Percentiles rank a stretch among this genome's conserved stretches.
Evolutionary conservation across 2,797 vertebrate genomes (phyloP).

Genomic region (Pangasius larnaudii): DNA sequence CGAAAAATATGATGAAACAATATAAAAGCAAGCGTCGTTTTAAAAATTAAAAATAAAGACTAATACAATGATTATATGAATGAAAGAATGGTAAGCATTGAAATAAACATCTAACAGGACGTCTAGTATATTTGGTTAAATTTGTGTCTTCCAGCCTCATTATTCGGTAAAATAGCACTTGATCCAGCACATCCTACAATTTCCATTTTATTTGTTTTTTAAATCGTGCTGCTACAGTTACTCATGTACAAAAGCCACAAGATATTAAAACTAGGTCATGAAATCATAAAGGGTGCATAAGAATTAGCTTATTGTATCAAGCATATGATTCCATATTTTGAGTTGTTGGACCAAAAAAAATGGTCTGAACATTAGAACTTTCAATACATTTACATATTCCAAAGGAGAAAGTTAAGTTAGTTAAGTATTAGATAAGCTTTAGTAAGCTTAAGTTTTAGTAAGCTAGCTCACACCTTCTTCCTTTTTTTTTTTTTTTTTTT

Average conservation of each 20-base stretch:
- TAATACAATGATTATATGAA: not conserved
- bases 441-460: not conserved
- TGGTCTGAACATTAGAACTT: not conserved
- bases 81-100: not conserved
- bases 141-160: not conserved
- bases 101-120: not conserved
- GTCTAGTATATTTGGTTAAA: not conserved
- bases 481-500: not conserved
- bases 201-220: not conserved
- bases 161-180: not conserved
- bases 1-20: not conserved
- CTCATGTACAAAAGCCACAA: not conserved
- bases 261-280: not conserved
- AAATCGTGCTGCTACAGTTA: not conserved
- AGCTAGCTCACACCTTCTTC: not conserved
- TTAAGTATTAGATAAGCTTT: no score
- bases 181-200: not conserved
- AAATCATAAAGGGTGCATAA: no score
- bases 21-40: not conserved
- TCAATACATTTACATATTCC: not conserved
- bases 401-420: no score
- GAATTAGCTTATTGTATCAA: not conserved
- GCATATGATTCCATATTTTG: not conserved
- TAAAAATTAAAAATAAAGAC: not conserved
- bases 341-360: not conserved